A percentile compares a stretch with the other conserved stretches of the same genome.
Evolutionary conservation across 2,797 vertebrate species (phyloP).

Genomic region (Sternarchorhynchus goeldii): DNA sequence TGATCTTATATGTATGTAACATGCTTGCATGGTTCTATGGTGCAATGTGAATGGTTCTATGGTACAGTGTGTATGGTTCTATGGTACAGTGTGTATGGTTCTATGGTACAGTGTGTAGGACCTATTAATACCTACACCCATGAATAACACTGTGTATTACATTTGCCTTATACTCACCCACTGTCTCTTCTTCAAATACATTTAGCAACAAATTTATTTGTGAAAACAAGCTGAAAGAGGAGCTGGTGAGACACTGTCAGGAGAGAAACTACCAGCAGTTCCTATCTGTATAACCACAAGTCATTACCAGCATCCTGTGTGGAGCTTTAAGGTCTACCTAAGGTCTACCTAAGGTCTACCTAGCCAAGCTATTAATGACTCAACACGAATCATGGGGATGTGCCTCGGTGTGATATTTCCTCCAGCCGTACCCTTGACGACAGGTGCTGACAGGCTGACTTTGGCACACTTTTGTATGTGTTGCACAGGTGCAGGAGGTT

Average conservation of each 20-base stretch:
- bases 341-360: constrained; percentile 38
- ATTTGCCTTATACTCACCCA: background rate
- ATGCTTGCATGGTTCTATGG: too few species aligned
- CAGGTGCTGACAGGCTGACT: constrained; percentile 52
- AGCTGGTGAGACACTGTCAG: constrained; percentile 15
- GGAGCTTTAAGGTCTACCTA: constrained; percentile 41
- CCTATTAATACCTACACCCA: too few species aligned
- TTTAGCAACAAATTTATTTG: background rate
- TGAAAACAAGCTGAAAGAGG: constrained; percentile 2
- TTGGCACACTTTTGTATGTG: constrained; percentile 54
- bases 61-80: too few species aligned
- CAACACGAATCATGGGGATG: constrained; percentile 41
- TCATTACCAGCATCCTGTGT: constrained; percentile 39
- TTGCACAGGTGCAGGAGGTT: background rate
- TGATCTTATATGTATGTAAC: too few species aligned
- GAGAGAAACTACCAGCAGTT: constrained; percentile 31
- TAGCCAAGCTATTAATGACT: constrained; percentile 46
- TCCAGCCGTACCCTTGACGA: constrained; percentile 49
- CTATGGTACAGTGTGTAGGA: too few species aligned
- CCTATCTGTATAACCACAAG: constrained; percentile 33
- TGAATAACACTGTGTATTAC: too few species aligned
- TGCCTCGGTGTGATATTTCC: constrained; percentile 52
- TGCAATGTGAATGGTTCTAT: too few species aligned
- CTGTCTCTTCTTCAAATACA: background rate
- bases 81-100: too few species aligned